Evolutionary conservation across 1,140 invertebrate genomes (phyloP).

Genomic region (Berghia stephanieae): DNA sequence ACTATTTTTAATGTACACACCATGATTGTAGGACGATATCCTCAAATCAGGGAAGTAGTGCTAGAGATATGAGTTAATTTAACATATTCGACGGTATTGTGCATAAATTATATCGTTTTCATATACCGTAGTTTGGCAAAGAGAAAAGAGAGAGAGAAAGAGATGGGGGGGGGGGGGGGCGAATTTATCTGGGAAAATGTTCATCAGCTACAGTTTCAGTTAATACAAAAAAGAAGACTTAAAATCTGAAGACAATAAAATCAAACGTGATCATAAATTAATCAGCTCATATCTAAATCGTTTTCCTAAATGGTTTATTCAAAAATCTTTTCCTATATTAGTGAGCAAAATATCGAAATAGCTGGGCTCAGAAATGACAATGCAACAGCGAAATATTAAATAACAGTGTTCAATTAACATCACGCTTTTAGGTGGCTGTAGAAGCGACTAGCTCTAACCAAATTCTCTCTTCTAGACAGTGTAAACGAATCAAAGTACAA

Average conservation of each 20-base stretch:
- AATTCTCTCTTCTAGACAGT: no score
- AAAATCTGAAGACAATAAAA: background rate
- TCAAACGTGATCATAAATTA: background rate
- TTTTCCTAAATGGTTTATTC: no score
- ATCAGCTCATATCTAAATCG: background rate
- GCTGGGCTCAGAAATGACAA: no score
- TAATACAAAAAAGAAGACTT: background rate
- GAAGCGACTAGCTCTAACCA: no score
- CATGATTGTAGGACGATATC: background rate
- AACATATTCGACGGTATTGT: background rate
- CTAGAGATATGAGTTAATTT: background rate
- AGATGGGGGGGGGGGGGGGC: no score
- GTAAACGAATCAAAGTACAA: no score
- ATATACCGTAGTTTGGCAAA: background rate
- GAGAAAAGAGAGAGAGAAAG: background rate
- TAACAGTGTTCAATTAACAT: no score
- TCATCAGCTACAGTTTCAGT: background rate
- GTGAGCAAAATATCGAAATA: no score
- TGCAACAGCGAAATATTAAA: no score
- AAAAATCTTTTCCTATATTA: no score
- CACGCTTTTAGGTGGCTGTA: no score
- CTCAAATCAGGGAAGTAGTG: background rate
- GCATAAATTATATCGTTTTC: background rate
- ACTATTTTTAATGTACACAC: no score
- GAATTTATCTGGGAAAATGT: background rate